These are phyloP conservation scores for Neocrepidodera transversa DNA, from an alignment of 2,888 invertebrate species.

Conservation along the genomic window DNA sequence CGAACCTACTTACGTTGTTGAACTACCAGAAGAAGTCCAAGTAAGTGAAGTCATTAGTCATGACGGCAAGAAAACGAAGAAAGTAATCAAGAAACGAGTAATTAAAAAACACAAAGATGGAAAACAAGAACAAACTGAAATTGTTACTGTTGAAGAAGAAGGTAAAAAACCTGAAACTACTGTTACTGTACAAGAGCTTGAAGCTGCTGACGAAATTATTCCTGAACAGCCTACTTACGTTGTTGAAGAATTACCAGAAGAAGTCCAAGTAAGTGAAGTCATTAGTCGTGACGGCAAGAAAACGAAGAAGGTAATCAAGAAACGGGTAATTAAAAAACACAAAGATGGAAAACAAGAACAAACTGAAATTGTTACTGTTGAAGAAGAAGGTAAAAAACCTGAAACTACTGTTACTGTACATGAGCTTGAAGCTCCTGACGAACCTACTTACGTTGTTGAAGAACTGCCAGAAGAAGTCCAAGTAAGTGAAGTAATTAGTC, in stretches of 20 bases:
- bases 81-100: slow-evolving; percentile 47
- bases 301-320: slow-evolving; percentile 54
- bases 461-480: slow-evolving; percentile 52
- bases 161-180: slow-evolving; percentile 48
- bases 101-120: slow-evolving; percentile 50
- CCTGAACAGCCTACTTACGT: slow-evolving; percentile 43
- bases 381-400: slow-evolving; percentile 45
- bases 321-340: slow-evolving; percentile 58
- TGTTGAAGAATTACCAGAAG: slow-evolving; percentile 44
- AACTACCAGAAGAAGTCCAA: slow-evolving; percentile 56
- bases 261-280: slow-evolving; percentile 48
- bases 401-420: slow-evolving; percentile 51
- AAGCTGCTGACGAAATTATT: slow-evolving; percentile 44
- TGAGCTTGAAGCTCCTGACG: slow-evolving; percentile 41
- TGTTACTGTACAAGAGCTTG: slow-evolving; percentile 52
- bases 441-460: slow-evolving; percentile 39
- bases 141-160: slow-evolving; percentile 52
- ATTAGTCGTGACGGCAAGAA: slow-evolving; percentile 46
- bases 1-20: slow-evolving; percentile 42
- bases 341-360: slow-evolving; percentile 51
- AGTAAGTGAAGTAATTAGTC: slow-evolving; percentile 32
- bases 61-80: slow-evolving; percentile 37
- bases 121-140: slow-evolving; percentile 53
- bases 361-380: slow-evolving; percentile 51
- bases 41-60: background rate